These are phyloP conservation scores for Cephus pygmeus DNA, from an alignment of 2,888 invertebrate species.

Conservation along the genomic window DNA sequence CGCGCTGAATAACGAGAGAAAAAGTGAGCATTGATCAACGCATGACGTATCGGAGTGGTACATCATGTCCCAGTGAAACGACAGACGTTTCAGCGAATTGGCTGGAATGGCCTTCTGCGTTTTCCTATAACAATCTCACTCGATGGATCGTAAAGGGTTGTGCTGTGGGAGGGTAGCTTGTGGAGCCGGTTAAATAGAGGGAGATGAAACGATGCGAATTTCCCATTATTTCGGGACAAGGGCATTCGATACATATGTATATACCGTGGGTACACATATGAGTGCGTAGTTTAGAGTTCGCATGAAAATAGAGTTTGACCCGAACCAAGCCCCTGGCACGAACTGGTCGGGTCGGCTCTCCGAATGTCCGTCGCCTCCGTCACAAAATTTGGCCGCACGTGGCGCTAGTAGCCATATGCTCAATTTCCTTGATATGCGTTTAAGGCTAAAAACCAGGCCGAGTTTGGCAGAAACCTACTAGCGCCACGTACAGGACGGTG, in stretches of 20 bases:
- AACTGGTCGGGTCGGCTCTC: too few species aligned
- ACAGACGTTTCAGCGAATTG: background rate
- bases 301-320: background rate
- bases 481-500: too few species aligned
- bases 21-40: background rate
- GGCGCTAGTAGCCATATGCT: too few species aligned
- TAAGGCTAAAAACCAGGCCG: too few species aligned
- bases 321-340: background rate
- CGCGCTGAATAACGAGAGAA: background rate
- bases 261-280: background rate
- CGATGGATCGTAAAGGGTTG: background rate
- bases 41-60: background rate
- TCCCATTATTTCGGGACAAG: background rate
- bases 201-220: background rate
- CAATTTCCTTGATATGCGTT: too few species aligned
- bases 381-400: too few species aligned
- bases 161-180: background rate
- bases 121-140: background rate
- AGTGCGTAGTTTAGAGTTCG: background rate
- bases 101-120: background rate
- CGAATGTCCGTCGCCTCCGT: too few species aligned
- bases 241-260: background rate
- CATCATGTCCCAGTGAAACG: background rate
- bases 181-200: background rate
- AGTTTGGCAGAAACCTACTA: too few species aligned